Percentiles rank a stretch among this genome's conserved stretches.
phyloP scores from a whole-genome alignment of 2,113 vertebrate species.

The Psittacus erithacus region DNA sequence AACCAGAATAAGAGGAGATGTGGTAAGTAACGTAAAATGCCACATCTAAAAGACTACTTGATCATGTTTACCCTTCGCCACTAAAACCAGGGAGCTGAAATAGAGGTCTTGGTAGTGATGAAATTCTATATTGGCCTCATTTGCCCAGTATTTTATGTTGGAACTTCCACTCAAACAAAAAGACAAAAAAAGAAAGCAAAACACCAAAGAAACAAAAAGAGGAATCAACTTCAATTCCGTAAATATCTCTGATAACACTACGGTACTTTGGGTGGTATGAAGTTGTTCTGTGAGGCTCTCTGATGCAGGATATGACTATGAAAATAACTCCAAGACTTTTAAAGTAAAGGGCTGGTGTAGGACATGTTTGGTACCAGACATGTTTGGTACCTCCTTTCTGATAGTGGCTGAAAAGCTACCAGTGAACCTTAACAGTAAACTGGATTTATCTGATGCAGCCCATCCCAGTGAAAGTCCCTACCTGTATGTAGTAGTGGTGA shows the following conservation, averaged over 20 bases:
- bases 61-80: background rate
- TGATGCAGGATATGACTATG: background rate
- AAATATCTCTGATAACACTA: background rate
- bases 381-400: background rate
- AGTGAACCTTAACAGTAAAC: background rate
- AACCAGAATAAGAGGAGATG: background rate
- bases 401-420: background rate
- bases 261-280: background rate
- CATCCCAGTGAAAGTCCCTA: background rate
- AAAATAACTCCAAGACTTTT: background rate
- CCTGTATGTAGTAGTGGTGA: fast-evolving
- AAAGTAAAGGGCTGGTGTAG: background rate
- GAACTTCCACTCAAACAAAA: background rate
- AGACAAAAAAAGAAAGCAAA: too few relatives aligned
- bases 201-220: background rate
- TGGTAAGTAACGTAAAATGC: background rate
- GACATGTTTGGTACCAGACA: background rate
- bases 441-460: background rate
- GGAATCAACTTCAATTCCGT: background rate
- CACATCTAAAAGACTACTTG: background rate
- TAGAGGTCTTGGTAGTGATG: background rate
- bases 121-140: background rate
- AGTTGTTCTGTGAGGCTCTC: background rate
- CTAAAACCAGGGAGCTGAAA: background rate
- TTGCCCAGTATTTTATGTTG: background rate